Percentiles rank a stretch among this genome's conserved stretches.
phyloP scores from a whole-genome alignment of 2,888 invertebrate genomes.

The Electrophaes corylata region DNA sequence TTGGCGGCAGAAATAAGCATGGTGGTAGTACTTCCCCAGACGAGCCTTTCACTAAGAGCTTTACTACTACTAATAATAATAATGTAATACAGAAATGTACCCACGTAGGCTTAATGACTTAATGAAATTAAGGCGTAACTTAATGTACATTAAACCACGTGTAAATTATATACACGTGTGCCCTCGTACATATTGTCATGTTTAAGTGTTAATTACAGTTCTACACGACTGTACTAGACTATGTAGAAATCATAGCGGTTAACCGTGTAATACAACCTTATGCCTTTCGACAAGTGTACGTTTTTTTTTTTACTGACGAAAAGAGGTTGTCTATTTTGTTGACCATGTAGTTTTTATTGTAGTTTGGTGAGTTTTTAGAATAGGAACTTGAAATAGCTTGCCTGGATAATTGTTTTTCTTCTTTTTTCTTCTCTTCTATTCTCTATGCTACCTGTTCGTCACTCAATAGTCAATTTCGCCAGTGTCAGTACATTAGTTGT shows the following conservation, averaged over 20 bases:
- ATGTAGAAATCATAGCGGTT: slow-evolving; percentile 31
- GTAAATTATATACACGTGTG: background rate
- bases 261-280: slow-evolving; percentile 25
- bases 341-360: background rate
- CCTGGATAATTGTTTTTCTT: too few relatives aligned
- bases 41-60: too few relatives aligned
- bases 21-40: too few relatives aligned
- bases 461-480: too few relatives aligned
- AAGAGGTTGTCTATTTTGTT: background rate
- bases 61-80: background rate
- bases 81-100: background rate
- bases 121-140: too few relatives aligned
- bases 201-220: slow-evolving; percentile 7
- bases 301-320: background rate
- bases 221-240: slow-evolving; percentile 12
- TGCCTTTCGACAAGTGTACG: background rate
- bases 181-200: background rate
- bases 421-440: too few relatives aligned
- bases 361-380: background rate
- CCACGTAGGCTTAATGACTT: too few relatives aligned
- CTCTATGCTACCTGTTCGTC: too few relatives aligned
- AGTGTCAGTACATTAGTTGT: too few relatives aligned
- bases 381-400: too few relatives aligned
- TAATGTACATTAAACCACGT: background rate
- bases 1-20: too few relatives aligned